Conservation (phyloP, 2,113 vertebrate genomes). For the Panthera tigris region DNA sequence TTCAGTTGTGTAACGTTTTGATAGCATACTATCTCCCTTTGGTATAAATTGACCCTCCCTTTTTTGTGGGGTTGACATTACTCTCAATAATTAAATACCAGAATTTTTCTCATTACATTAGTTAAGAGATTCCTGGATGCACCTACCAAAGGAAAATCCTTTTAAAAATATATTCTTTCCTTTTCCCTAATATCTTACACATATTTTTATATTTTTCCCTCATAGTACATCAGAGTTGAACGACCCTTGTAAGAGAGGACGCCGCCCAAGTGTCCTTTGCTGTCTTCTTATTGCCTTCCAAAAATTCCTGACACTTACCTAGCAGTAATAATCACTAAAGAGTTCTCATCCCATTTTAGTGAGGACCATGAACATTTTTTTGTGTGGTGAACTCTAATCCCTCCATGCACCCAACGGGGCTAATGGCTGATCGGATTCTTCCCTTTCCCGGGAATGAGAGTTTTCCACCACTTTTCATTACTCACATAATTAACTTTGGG, state of each 20-base stretch:
- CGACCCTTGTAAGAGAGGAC: neutral
- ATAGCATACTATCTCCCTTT: neutral
- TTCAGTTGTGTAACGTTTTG: neutral
- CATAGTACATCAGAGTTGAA: neutral
- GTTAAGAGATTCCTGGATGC: neutral
- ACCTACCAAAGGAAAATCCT: neutral
- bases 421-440: neutral
- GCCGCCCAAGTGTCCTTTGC: neutral
- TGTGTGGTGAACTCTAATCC: neutral
- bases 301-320: neutral
- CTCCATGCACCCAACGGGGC: neutral
- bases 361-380: neutral
- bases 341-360: neutral
- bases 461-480: constrained; percentile 53
- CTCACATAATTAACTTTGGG: constrained; percentile 65
- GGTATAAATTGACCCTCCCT: neutral
- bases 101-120: neutral
- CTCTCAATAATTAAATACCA: neutral
- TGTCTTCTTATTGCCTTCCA: constrained; percentile 1
- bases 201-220: constrained; percentile 16
- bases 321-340: neutral
- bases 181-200: neutral
- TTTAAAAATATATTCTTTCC: neutral
- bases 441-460: constrained; percentile 18
- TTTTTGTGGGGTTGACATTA: neutral